These are phyloP conservation scores for Lepidonotus clava DNA, from an alignment of 2,888 invertebrate species.

Conservation along the genomic window DNA sequence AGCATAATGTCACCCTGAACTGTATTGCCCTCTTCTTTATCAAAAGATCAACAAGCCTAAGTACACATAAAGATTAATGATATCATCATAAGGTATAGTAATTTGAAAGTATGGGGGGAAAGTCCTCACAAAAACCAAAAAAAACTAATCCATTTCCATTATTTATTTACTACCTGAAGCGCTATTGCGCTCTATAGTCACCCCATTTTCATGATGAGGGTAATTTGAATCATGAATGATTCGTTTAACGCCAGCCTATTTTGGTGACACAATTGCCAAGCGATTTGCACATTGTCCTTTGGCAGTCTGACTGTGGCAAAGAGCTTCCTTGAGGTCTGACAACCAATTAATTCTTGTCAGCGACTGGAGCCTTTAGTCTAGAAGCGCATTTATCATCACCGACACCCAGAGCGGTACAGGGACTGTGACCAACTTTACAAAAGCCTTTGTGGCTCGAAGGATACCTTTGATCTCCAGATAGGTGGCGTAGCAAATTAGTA, in stretches of 20 bases:
- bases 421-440: no score
- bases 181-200: background rate
- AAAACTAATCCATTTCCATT: no score
- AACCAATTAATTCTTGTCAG: background rate
- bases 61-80: no score
- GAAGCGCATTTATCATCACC: background rate
- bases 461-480: slow-evolving; percentile 12
- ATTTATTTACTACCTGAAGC: no score
- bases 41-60: no score
- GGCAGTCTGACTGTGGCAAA: background rate
- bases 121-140: no score
- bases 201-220: background rate
- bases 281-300: background rate
- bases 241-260: background rate
- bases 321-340: background rate
- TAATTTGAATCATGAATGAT: background rate
- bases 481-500: background rate
- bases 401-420: no score
- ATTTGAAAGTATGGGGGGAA: no score
- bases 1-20: no score
- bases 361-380: background rate
- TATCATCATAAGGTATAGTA: no score
- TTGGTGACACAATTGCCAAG: background rate
- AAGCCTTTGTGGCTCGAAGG: background rate
- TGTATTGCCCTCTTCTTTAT: no score